phyloP scores from a whole-genome alignment of 2,888 invertebrate genomes.

The Eugnorisma glareosa region DNA sequence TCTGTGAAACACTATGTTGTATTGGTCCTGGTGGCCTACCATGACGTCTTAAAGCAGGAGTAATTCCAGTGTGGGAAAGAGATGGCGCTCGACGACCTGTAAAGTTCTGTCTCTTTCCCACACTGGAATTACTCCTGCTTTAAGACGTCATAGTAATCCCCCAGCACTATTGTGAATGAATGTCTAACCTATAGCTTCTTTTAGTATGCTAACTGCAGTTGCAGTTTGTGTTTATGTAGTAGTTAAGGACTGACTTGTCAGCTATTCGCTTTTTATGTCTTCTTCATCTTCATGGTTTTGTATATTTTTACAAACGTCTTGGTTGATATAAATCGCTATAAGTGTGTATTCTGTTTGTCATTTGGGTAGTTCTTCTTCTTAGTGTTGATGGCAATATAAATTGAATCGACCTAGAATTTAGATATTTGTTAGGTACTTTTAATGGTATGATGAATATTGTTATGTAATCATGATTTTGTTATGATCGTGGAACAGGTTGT shows the following conservation, averaged over 20 bases:
- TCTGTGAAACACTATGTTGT: background rate
- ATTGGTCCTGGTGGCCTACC: too few relatives aligned
- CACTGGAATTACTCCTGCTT: too few relatives aligned
- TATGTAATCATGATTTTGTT: background rate
- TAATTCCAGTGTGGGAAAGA: too few relatives aligned
- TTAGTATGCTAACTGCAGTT: background rate
- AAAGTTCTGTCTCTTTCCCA: too few relatives aligned
- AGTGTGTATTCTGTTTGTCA: background rate
- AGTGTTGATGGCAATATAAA: background rate
- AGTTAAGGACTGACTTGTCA: slow-evolving; percentile 5
- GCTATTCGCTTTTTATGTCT: slow-evolving; percentile 9
- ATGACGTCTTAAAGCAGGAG: too few relatives aligned
- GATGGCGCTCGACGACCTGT: too few relatives aligned
- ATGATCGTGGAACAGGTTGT: background rate
- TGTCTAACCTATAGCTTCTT: background rate
- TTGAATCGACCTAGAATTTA: background rate
- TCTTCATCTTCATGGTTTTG: slow-evolving; percentile 13
- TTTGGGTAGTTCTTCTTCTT: background rate
- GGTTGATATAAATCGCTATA: background rate
- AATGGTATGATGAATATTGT: background rate
- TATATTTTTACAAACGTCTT: background rate
- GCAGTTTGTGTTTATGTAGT: slow-evolving; percentile 27
- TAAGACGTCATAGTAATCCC: too few relatives aligned
- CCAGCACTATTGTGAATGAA: slow-evolving; percentile 31
- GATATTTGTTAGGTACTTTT: background rate